Evolutionary conservation across 2,888 invertebrate species (phyloP), one percentile per base, ranked within the genome.

Genomic region (Tryphoninae sp.): DNA sequence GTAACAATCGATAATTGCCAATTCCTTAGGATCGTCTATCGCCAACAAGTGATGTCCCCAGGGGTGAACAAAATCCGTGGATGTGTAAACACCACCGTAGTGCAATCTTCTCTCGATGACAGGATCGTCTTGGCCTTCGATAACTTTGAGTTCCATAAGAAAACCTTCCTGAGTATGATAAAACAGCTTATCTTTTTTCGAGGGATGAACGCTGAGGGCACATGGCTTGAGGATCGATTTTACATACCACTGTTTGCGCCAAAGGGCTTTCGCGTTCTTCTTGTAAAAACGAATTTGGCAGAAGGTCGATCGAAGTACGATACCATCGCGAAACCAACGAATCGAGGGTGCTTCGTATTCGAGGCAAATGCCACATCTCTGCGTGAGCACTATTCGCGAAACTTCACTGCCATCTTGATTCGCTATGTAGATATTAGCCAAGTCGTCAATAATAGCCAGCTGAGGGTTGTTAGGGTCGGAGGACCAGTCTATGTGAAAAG

Each of bases 281-380:
- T 62, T 77, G 77, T 87, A 91, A 55, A 85, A 92, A 0, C 89
- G 87, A 0, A 92, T 88, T 59, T 91, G 89, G 51, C 90, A 90
- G 72, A 88, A 90, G 0, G 90, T 89, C 0, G 91, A 91, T 16
- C 87, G 87, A 1, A 91, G 74, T 0, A 91, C 55, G 7, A 92
- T 87, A 9, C 90, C 90, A 33, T 78, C 86, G 0, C 82, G 84
- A 49, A 88, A 89, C 91, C 91, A 92, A 40, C 86, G 86, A 13
- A 91, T 77, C 0, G 82, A 69, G 0, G 90, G 86, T 0, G 82
- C 59, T 45, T 90, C 89, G 26, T 86, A 55, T 0, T 90, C 87
- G 6, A 51, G 0, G 67, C 89, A 89, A 6, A 86, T 45, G 1
- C 80, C 83, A 26, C 89, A 90, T 1, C 86, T 86, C 76, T 88